phyloP scores from a whole-genome alignment of 1,140 invertebrate species.

The Drosophila punjabiensis region DNA sequence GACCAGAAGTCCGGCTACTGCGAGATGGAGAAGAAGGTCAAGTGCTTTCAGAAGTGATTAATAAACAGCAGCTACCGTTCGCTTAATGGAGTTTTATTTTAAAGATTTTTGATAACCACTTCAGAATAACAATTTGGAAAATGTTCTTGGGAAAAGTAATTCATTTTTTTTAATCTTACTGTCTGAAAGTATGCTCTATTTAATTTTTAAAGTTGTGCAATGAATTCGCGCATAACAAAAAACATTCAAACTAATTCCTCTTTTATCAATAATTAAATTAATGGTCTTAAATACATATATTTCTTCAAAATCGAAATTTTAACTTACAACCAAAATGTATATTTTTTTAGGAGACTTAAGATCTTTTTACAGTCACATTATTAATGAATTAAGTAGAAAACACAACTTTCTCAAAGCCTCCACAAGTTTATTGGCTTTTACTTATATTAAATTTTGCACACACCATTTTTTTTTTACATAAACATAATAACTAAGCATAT shows the following conservation, averaged over 20 bases:
- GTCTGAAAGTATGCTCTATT: neutral
- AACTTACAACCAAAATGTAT: neutral
- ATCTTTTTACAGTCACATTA: neutral
- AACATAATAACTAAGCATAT: neutral
- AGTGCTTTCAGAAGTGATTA: conserved; percentile 61
- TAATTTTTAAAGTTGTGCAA: neutral
- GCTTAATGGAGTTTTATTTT: neutral
- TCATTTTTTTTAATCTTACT: neutral
- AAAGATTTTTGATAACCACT: neutral
- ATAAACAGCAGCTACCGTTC: conserved; percentile 31
- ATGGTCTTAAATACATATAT: neutral
- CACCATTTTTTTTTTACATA: neutral
- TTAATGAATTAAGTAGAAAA: neutral
- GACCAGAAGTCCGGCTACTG: conserved; percentile 69
- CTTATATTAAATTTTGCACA: neutral
- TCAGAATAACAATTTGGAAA: neutral
- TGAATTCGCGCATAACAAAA: neutral
- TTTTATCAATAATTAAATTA: neutral
- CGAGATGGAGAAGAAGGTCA: conserved; percentile 66
- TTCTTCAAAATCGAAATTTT: neutral
- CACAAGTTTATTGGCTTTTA: neutral
- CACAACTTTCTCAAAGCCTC: accelerated
- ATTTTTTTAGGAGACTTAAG: neutral
- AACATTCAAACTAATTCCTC: neutral
- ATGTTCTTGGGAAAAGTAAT: neutral